Evolutionary conservation across 2,888 invertebrate species (phyloP), one percentile per base, ranked within the genome.

Genomic region (Leptarthrus brevirostris): DNA sequence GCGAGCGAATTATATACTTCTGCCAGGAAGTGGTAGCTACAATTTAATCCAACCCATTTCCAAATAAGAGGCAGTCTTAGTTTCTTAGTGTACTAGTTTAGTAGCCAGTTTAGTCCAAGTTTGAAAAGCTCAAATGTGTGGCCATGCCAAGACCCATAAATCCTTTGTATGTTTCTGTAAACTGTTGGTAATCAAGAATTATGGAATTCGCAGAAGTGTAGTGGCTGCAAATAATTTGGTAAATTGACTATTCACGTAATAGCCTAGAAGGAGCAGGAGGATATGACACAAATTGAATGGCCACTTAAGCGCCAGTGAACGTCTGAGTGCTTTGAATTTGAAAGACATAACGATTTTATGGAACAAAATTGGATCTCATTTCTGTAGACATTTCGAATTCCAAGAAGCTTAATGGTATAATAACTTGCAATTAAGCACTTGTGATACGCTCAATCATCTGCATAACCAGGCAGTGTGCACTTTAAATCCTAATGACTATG

Each of bases 251-350:
- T 61, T 61, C 40, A 12, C 61, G 30, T 61, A 40, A 64, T 47
- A 12, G 44, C 47, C 8, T n/a, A 5, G 24, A 47, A 24, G n/a
- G n/a, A n/a, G n/a, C n/a, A n/a, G 10, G 6, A 36, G 64, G 47
- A 64, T 64, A 64, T 64, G 26, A 64, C 40, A 64, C 24, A 64
- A 64, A 64, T 40, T 64, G 34, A 64, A 64, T 64, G 44, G 44
- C n/a, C 64, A 24, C 26, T 64, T 36, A 24, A 47, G 22, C 20
- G 14, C 47, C 24, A 26, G 64, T 22, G 61, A 14, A 58, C 6
- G 22, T 14, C 56, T 56, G 30, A 56, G 30, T n/a, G 24, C 30
- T 10, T 26, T 56, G 30, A 24, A 56, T 30, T 8, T 30, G 8
- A 56, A 0, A 18, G 10, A 16, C 12, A 18, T 6, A 8, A 30